These are phyloP conservation scores for Microplitis deprimator DNA, from an alignment of 2,888 invertebrate genomes.

Conservation along the genomic window DNA sequence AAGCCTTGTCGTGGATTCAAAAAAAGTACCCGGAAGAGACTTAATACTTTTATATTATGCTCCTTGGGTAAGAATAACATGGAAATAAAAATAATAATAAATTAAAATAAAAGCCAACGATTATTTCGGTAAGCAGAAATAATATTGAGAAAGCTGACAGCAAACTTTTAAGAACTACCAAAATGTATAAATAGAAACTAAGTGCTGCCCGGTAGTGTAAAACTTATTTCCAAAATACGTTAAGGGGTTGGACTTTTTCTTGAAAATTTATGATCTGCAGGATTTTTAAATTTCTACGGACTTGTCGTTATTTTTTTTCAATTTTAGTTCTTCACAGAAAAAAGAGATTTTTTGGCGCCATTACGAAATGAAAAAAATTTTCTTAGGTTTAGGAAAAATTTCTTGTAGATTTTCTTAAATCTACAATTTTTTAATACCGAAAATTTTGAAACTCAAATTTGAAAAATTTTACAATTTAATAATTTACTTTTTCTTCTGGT, in stretches of 20 bases:
- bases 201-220: not conserved
- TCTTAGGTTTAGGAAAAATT: no score
- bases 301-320: not conserved
- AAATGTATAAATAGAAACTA: not conserved
- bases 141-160: not conserved
- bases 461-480: no score
- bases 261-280: not conserved
- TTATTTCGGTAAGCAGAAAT: not conserved
- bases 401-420: no score
- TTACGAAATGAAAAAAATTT: no score
- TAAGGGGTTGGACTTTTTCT: not conserved
- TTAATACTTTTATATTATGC: not conserved
- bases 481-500: no score
- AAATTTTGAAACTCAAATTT: no score
- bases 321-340: not conserved
- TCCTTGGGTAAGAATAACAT: not conserved
- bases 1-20: not conserved
- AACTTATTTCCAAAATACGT: not conserved
- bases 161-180: not conserved
- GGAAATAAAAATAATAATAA: not conserved
- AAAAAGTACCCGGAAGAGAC: conserved; percentile 1
- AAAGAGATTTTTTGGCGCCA: no score
- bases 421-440: no score
- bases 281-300: not conserved
- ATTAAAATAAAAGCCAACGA: not conserved